A percentile compares a stretch with the other conserved stretches of the same genome.
phyloP scores from a whole-genome alignment of 1,140 invertebrate species.

The Dendroctonus valens region DNA sequence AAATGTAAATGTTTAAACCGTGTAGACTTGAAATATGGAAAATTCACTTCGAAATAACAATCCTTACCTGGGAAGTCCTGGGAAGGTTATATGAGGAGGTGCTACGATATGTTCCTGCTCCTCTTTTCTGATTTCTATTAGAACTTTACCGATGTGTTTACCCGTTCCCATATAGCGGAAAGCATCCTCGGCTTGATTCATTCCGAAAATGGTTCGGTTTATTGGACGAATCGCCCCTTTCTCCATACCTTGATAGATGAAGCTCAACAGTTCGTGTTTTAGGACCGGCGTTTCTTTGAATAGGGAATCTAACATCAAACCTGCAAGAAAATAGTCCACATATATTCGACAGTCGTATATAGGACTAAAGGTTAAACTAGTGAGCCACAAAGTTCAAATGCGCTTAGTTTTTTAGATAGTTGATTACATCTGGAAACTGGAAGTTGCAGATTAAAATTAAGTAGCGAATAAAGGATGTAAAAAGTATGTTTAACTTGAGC shows the following conservation, averaged over 20 bases:
- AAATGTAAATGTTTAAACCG: slow-evolving; percentile 6
- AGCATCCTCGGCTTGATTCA: slow-evolving; percentile 63
- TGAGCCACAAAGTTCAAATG: too few species aligned
- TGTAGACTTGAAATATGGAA: neutral
- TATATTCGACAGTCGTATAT: too few species aligned
- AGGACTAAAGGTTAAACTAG: too few species aligned
- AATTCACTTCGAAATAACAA: too few species aligned
- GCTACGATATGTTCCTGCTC: slow-evolving; percentile 53
- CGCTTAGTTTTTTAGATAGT: too few species aligned
- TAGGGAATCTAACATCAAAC: slow-evolving; percentile 76
- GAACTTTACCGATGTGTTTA: slow-evolving; percentile 84
- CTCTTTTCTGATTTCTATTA: slow-evolving; percentile 67
- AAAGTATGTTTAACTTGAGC: neutral
- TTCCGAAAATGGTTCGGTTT: slow-evolving; percentile 59
- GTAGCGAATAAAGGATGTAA: neutral
- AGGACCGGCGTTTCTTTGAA: slow-evolving; percentile 53
- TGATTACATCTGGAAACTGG: too few species aligned
- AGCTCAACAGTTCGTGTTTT: slow-evolving; percentile 28
- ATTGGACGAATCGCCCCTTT: slow-evolving; percentile 65
- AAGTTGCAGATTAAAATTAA: too few species aligned
- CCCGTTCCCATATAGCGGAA: slow-evolving; percentile 78
- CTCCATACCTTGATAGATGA: slow-evolving; percentile 7
- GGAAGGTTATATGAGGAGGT: slow-evolving; percentile 2
- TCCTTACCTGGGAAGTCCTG: slow-evolving; percentile 26
- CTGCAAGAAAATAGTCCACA: too few species aligned